phyloP scores from a whole-genome alignment of 2,113 vertebrate genomes.

The Semicossyphus pulcher region DNA sequence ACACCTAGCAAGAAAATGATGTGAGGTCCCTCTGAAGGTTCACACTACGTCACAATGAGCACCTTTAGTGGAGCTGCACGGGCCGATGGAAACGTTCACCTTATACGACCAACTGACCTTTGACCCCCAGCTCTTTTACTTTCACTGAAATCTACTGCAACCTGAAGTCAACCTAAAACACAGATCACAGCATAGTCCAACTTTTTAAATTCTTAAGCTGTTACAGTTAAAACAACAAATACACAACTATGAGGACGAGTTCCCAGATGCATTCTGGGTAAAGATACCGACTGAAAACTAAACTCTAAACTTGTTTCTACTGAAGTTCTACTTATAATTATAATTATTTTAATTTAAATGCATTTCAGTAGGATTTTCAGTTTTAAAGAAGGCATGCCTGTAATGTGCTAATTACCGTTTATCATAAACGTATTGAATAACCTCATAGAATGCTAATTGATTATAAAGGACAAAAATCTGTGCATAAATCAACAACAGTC shows the following conservation, averaged over 20 bases:
- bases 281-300: background rate
- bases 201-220: background rate
- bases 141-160: background rate
- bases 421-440: no score
- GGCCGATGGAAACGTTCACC: background rate
- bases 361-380: background rate
- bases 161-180: conserved; percentile 1
- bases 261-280: background rate
- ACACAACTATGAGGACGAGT: no score
- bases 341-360: background rate
- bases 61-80: background rate
- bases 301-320: background rate
- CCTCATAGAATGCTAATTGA: no score
- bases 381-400: background rate
- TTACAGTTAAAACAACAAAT: background rate
- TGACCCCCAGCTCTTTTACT: conserved; percentile 11
- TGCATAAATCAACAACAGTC: conserved; percentile 1
- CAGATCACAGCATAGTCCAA: conserved; percentile 1
- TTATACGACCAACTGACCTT: conserved; percentile 10
- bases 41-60: background rate
- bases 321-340: background rate
- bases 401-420: background rate
- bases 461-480: background rate
- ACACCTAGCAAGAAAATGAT: background rate
- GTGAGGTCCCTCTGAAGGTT: background rate